These are phyloP conservation scores for Germaria angustata DNA, from an alignment of 2,888 invertebrate genomes.

Conservation along the genomic window DNA sequence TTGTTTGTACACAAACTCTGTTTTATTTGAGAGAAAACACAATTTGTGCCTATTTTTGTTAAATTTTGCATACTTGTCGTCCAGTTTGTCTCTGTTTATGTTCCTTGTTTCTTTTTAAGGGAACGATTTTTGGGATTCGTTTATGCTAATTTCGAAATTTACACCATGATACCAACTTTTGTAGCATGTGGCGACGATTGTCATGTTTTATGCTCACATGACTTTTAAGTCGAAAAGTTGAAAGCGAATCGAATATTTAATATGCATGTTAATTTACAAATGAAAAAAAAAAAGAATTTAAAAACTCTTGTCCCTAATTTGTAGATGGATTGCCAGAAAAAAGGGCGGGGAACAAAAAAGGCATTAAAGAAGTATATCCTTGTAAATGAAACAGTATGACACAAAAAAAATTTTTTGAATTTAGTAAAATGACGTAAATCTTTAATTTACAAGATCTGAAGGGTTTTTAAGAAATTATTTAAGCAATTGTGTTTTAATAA, in stretches of 20 bases:
- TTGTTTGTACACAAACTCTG: conserved; percentile 46
- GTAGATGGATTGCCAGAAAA: background rate
- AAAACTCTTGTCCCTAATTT: background rate
- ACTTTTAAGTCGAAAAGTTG: conserved; percentile 33
- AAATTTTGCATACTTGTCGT: conserved; percentile 60
- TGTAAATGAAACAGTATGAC: no score
- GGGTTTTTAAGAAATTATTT: no score
- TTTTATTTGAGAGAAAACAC: conserved; percentile 14
- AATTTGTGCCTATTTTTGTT: conserved; percentile 54
- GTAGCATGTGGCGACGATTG: conserved; percentile 46
- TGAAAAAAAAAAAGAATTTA: background rate
- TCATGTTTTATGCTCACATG: conserved; percentile 44
- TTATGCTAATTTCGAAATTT: conserved; percentile 61
- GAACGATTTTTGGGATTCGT: conserved; percentile 15
- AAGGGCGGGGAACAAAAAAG: no score
- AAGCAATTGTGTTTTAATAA: no score
- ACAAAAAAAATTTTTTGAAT: no score
- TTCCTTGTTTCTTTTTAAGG: background rate
- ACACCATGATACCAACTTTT: conserved; percentile 53
- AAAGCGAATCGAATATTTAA: conserved; percentile 31
- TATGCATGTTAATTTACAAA: conserved; percentile 27
- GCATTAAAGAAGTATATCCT: no score
- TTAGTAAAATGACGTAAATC: no score
- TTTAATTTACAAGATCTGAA: no score
- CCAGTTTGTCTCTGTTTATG: conserved; percentile 52